Percentiles rank a stretch among this genome's conserved stretches.
phyloP scores from a whole-genome alignment of 1,140 invertebrate genomes.

The Leptestheria dahalacensis region DNA sequence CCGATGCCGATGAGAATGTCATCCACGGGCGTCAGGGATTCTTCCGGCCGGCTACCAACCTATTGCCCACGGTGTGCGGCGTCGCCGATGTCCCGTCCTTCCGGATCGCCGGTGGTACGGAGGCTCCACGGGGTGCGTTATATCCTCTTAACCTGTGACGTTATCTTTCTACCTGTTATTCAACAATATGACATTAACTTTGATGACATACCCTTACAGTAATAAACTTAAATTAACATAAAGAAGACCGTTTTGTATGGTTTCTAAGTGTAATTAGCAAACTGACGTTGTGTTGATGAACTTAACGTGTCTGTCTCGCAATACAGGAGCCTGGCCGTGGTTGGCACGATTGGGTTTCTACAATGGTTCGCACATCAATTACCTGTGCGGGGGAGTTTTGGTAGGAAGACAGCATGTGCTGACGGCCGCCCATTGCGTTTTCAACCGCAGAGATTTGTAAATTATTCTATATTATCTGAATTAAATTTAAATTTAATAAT shows the following conservation, averaged over 20 bases:
- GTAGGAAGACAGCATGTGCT: conserved; percentile 43
- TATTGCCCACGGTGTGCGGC: not conserved
- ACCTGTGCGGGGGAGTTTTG: conserved; percentile 42
- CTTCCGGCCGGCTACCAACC: not conserved
- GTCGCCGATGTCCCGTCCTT: not conserved
- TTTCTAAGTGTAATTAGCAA: no score
- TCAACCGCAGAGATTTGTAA: conserved; percentile 1
- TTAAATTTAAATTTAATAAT: no score
- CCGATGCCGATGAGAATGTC: not conserved
- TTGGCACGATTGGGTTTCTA: conserved; percentile 5
- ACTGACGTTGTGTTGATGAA: no score
- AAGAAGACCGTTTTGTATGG: no score
- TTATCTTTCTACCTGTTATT: no score
- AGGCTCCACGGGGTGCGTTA: not conserved
- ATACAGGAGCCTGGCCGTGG: conserved; percentile 13
- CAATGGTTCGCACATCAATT: not conserved
- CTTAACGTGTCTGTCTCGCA: no score
- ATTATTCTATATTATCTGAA: no score
- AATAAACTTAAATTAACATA: no score
- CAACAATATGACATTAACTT: no score
- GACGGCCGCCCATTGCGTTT: conserved; percentile 40
- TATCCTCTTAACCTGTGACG: no score
- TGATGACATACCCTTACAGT: no score
- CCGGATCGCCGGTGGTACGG: conserved; percentile 3
- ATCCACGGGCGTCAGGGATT: not conserved